Conservation (phyloP, 2,797 vertebrate genomes). For the Balearica regulorum region DNA sequence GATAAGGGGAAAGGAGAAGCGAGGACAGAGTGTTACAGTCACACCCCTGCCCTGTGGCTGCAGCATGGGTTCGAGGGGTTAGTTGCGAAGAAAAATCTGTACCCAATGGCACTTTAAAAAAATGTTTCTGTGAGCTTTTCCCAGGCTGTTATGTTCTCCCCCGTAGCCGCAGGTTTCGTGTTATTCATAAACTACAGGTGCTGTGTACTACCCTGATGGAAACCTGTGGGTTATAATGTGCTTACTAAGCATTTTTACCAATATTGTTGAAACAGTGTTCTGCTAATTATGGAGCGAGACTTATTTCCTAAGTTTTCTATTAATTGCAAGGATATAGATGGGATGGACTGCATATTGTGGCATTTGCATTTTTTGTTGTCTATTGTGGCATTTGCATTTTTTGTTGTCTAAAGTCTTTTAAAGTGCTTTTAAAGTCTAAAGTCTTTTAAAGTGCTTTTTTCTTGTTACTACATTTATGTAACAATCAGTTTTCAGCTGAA, state of each 20-base stretch:
- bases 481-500: neutral
- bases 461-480: neutral
- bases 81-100: neutral
- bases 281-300: neutral
- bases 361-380: neutral
- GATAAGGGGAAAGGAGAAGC: neutral
- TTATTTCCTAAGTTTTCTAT: slow-evolving; percentile 24
- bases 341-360: neutral
- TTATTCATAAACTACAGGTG: slow-evolving; percentile 29
- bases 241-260: slow-evolving; percentile 42
- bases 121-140: neutral
- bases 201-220: neutral
- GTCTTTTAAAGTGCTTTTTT: no score
- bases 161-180: neutral
- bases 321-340: slow-evolving; percentile 18
- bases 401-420: no score
- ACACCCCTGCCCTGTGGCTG: neutral
- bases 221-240: slow-evolving; percentile 28
- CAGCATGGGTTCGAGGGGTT: neutral
- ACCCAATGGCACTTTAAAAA: neutral
- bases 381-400: no score
- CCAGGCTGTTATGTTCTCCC: neutral
- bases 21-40: neutral
- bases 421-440: no score
- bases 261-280: slow-evolving; percentile 17